A percentile compares a stretch with the other conserved stretches of the same genome.
These are phyloP conservation scores for Drosophila borborema DNA, from an alignment of 2,888 invertebrate genomes.

Conservation along the genomic window DNA sequence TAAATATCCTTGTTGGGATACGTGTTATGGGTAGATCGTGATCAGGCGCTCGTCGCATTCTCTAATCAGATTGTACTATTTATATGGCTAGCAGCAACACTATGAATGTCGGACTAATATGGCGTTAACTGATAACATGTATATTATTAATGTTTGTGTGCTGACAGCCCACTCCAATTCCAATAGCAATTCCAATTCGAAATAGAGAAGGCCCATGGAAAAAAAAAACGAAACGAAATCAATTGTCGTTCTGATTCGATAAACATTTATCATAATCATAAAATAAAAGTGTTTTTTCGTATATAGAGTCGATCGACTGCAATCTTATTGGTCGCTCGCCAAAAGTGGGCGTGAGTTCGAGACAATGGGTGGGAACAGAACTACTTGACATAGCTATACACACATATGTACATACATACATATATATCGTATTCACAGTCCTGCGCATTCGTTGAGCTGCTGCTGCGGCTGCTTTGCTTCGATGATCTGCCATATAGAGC, in stretches of 20 bases:
- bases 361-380: slow-evolving; percentile 36
- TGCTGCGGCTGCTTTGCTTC: neutral
- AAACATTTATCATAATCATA: slow-evolving; percentile 83
- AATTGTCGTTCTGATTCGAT: slow-evolving; percentile 82
- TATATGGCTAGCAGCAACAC: slow-evolving; percentile 33
- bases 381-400: neutral
- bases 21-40: slow-evolving; percentile 14
- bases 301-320: slow-evolving; percentile 60
- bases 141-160: slow-evolving; percentile 65
- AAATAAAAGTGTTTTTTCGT: slow-evolving; percentile 61
- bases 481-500: slow-evolving; percentile 23
- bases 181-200: slow-evolving; percentile 23
- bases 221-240: slow-evolving; percentile 31
- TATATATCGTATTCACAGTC: slow-evolving; percentile 8
- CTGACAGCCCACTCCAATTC: slow-evolving; percentile 52
- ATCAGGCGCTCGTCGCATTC: slow-evolving; percentile 10
- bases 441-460: slow-evolving; percentile 7
- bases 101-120: slow-evolving; percentile 64
- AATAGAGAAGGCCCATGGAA: slow-evolving; percentile 21
- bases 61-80: slow-evolving; percentile 62
- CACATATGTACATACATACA: neutral
- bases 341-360: slow-evolving; percentile 62
- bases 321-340: slow-evolving; percentile 70
- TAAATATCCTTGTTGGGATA: slow-evolving; percentile 23
- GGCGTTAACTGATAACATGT: slow-evolving; percentile 75